phyloP scores from a whole-genome alignment of 1,140 invertebrate genomes.

The Apis dorsata region DNA sequence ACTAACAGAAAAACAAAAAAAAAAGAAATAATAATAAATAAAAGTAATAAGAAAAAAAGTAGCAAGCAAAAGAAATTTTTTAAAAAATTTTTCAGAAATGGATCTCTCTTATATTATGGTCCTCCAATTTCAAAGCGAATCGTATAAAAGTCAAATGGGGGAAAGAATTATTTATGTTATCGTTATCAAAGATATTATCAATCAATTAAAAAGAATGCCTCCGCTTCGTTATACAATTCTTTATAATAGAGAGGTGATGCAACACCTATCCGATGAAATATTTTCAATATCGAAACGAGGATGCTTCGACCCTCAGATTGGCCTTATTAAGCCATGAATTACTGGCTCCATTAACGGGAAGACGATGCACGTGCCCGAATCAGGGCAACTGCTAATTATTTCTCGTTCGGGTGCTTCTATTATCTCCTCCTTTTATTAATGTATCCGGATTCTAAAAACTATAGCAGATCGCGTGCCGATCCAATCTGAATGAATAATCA shows the following conservation, averaged over 20 bases:
- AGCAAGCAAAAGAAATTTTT: too few species aligned
- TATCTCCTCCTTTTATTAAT: background rate
- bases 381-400: conserved; percentile 35
- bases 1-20: too few species aligned
- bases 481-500: too few species aligned
- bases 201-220: background rate
- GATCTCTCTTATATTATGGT: too few species aligned
- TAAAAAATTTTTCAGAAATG: too few species aligned
- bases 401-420: conserved; percentile 17
- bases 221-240: background rate
- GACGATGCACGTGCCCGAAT: conserved; percentile 16
- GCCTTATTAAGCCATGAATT: conserved; percentile 28
- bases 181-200: background rate
- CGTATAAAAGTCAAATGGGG: background rate
- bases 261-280: background rate
- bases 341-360: conserved; percentile 11
- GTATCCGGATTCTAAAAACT: background rate
- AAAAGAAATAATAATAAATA: too few species aligned
- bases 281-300: background rate
- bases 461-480: too few species aligned
- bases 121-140: too few species aligned
- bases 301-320: conserved; percentile 7
- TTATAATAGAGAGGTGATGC: background rate
- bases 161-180: background rate
- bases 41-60: too few species aligned